phyloP scores from a whole-genome alignment of 92 coral and sea anemone species.

The Micromussa lordhowensis region DNA sequence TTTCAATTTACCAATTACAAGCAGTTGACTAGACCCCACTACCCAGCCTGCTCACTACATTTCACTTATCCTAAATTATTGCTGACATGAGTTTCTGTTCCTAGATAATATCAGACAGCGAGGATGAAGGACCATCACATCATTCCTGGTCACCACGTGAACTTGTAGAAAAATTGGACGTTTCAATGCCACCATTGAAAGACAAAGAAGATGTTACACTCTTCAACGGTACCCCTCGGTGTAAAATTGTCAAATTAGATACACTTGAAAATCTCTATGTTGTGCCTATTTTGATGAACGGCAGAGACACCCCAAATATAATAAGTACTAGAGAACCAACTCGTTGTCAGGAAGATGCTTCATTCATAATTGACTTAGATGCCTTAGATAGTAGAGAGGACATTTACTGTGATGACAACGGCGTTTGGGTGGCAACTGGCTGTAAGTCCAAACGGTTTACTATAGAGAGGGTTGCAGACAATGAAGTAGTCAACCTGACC shows the following conservation, averaged over 20 bases:
- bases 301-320: conserved; percentile 35
- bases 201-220: conserved; percentile 6
- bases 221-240: conserved; percentile 32
- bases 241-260: conserved; percentile 30
- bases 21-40: conserved; percentile 18
- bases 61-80: background rate
- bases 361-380: conserved; percentile 33
- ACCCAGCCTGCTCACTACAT: conserved; percentile 9
- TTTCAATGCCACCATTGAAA: conserved; percentile 7
- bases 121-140: background rate
- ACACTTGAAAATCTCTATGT: conserved; percentile 46
- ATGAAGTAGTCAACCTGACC: conserved; percentile 20
- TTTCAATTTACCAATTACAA: background rate
- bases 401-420: conserved; percentile 49
- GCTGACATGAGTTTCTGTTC: background rate
- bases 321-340: conserved; percentile 28
- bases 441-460: conserved; percentile 47
- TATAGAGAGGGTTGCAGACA: conserved; percentile 32
- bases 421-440: conserved; percentile 44
- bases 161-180: background rate
- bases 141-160: no score
- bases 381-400: conserved; percentile 42
- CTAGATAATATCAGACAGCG: background rate
- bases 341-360: conserved; percentile 49
- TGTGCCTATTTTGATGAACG: conserved; percentile 47